Evolutionary conservation across 1,140 invertebrate species (phyloP), one percentile per base, ranked within the genome.

Genomic region (Drosophila triauraria): DNA sequence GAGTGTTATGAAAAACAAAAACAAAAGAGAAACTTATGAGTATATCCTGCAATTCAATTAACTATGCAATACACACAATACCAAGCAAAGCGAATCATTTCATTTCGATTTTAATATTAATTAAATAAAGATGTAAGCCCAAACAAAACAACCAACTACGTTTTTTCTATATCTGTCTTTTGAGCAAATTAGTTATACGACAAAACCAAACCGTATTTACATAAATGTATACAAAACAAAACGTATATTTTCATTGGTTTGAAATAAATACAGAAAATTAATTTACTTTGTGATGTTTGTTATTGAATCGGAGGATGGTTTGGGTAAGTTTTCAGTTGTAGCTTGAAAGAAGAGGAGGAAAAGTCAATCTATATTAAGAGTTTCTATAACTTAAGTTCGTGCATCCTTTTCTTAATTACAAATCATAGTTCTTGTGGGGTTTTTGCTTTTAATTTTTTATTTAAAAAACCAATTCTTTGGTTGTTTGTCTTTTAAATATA

Each of bases 171-270:
- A 86, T 67, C 47, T 75, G 76, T 75, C 75, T 86, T 86, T 82
- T 75, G 61, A 86, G 76, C 82, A 87, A 82, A 65, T 80, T 77
- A 87, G 67, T 77, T 87, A 60, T 80, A 80, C 48, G 64, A 54
- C 32, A 65, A 64, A 51, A 56, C 43, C 61, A 74, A 72, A 77
- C 54, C 62, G 53, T 74, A 71, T 74, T 82, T 78, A 81, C 74
- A 80, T 78, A 81, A 77, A 79, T 82, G 75, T 75, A 71, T 47
- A 82, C 65, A 79, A 75, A 68, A 71, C 60, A 74, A 74, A 74
- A 25, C 54, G 67, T 86, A 78, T 86, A 68, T 74, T 85, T 77
- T 88, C 64, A 74, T 68, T 88, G 70, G 75, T 87, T 87, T 87
- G 47, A 86, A 86, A 86, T 86, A 86, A 83, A 82, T 71, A 50